A percentile compares a stretch with the other conserved stretches of the same genome.
Evolutionary conservation across 2,888 invertebrate species (phyloP).

Genomic region (Brenthis hecate): DNA sequence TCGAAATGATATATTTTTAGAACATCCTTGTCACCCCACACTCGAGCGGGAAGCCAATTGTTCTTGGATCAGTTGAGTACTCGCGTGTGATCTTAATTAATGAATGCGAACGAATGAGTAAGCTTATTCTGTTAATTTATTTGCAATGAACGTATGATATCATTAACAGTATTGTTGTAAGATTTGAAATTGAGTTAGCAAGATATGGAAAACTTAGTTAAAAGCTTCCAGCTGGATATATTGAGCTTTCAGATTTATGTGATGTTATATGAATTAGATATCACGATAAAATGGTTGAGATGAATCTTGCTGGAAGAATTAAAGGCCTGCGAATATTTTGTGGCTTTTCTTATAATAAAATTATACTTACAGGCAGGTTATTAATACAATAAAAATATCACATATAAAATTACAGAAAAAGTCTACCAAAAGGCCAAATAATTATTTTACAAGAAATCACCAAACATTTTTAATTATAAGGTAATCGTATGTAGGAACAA

Average conservation of each 20-base stretch:
- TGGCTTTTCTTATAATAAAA: background rate
- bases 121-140: constrained; percentile 79
- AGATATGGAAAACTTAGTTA: constrained; percentile 3
- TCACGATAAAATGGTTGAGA: background rate
- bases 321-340: background rate
- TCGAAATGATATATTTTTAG: too few relatives aligned
- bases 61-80: constrained; percentile 79
- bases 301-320: background rate
- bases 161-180: constrained; percentile 34
- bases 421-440: too few relatives aligned
- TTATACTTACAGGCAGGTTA: too few relatives aligned
- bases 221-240: background rate
- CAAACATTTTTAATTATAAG: too few relatives aligned
- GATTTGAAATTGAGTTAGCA: constrained; percentile 33
- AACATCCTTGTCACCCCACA: constrained; percentile 47
- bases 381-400: too few relatives aligned
- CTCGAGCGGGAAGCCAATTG: constrained; percentile 73
- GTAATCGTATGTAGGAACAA: too few relatives aligned
- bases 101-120: constrained; percentile 79
- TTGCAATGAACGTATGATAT: constrained; percentile 52
- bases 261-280: background rate
- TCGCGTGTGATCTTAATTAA: constrained; percentile 82
- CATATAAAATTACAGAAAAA: too few relatives aligned
- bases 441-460: too few relatives aligned
- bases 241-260: background rate